These are phyloP conservation scores for Siniperca knerii DNA, from an alignment of 2,113 vertebrate species.

Conservation along the genomic window DNA sequence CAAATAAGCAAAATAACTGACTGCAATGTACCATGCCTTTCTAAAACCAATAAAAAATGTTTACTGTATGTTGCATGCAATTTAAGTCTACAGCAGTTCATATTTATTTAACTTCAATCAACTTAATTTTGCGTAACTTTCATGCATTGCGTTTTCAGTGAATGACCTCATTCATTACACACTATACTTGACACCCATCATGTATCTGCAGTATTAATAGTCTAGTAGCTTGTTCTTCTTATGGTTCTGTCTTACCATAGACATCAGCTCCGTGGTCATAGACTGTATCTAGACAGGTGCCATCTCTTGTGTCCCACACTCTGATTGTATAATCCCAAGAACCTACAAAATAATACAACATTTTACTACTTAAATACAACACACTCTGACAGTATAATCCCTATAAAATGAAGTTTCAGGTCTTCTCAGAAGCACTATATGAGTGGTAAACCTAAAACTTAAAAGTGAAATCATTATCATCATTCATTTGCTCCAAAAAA, in stretches of 20 bases:
- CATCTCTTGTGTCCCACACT: conserved; percentile 97
- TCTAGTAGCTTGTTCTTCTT: not conserved
- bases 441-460: too few species aligned
- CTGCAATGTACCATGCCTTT: not conserved
- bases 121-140: not conserved
- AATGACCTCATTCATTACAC: not conserved
- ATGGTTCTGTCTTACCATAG: conserved; percentile 86
- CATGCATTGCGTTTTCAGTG: not conserved
- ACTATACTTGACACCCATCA: not conserved
- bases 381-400: not conserved
- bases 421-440: not conserved
- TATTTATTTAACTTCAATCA: not conserved
- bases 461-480: too few species aligned
- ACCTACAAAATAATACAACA: conserved; percentile 66
- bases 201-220: not conserved
- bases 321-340: conserved; percentile 98
- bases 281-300: conserved; percentile 93
- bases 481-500: too few species aligned
- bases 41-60: not conserved
- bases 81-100: not conserved
- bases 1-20: not conserved
- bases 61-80: not conserved
- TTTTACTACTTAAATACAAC: not conserved
- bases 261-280: conserved; percentile 97
- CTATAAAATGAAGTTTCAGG: not conserved